Evolutionary conservation across 2,113 vertebrate species (phyloP).

Genomic region (Paramormyrops kingsleyae): DNA sequence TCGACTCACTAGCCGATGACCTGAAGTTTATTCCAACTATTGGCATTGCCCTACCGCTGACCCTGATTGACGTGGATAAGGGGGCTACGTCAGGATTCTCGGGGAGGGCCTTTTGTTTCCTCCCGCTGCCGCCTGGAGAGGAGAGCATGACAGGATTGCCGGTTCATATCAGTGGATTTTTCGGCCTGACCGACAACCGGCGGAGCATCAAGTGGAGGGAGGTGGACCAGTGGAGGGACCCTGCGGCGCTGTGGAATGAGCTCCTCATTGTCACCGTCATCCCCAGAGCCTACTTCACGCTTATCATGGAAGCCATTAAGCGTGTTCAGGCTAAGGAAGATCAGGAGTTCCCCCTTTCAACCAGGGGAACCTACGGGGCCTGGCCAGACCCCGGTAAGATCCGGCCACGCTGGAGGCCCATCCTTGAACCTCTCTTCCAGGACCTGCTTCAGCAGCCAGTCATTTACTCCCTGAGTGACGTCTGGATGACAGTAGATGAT

Average conservation of each 20-base stretch:
- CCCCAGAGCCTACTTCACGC: conserved; percentile 80
- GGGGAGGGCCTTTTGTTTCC: conserved; percentile 93
- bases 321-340: conserved; percentile 72
- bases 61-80: conserved; percentile 53
- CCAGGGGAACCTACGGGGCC: conserved; percentile 70
- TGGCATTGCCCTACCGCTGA: conserved; percentile 82
- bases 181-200: conserved; percentile 94
- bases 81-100: conserved; percentile 74
- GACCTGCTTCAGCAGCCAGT: conserved; percentile 76
- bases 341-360: conserved; percentile 71
- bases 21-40: conserved; percentile 89
- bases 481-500: conserved; percentile 79
- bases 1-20: conserved; percentile 88
- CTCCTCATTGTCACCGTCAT: conserved; percentile 79
- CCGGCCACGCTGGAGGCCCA: conserved; percentile 78
- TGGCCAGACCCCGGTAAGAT: conserved; percentile 79
- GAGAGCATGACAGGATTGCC: conserved; percentile 93
- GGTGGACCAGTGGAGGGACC: conserved; percentile 94
- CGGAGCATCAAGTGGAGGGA: conserved; percentile 97
- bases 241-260: conserved; percentile 93
- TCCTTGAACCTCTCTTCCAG: conserved; percentile 78
- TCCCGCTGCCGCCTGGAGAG: conserved; percentile 88
- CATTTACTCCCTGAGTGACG: conserved; percentile 70
- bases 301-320: conserved; percentile 78
- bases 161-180: conserved; percentile 95